phyloP scores from a whole-genome alignment of 2,797 vertebrate species.

The Betta splendens region DNA sequence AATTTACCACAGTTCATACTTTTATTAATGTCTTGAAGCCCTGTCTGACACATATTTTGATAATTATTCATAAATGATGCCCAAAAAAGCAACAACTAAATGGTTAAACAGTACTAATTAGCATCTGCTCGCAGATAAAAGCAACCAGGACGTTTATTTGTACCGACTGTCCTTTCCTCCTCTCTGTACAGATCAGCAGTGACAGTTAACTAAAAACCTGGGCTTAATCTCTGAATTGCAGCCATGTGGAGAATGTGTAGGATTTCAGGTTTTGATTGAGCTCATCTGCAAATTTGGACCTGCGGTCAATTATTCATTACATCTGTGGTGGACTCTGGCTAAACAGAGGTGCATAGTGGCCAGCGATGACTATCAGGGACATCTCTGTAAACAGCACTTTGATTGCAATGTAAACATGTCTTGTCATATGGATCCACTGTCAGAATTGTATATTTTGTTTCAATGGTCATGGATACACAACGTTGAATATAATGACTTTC shows the following conservation, averaged over 20 bases:
- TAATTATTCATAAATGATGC: neutral
- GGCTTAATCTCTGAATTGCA: conserved; percentile 6
- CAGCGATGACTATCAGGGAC: conserved; percentile 9
- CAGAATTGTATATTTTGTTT: conserved; percentile 7
- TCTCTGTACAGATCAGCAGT: conserved; percentile 21
- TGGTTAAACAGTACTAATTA: neutral
- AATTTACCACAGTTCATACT: conserved; percentile 1
- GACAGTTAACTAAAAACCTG: conserved; percentile 9
- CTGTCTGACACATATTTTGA: neutral
- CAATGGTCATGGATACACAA: neutral
- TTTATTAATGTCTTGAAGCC: neutral
- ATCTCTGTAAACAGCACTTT: conserved; percentile 38
- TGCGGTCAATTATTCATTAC: conserved; percentile 34
- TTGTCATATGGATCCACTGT: conserved; percentile 20
- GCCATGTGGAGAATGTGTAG: conserved; percentile 4
- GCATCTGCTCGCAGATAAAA: neutral
- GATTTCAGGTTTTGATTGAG: conserved; percentile 7
- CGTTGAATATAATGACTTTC: neutral
- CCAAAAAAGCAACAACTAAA: neutral
- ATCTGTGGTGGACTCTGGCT: conserved; percentile 8
- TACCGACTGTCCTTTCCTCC: neutral
- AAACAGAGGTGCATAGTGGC: conserved; percentile 15
- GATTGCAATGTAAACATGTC: conserved; percentile 36
- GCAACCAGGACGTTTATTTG: neutral
- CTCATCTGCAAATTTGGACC: conserved; percentile 9